phyloP scores from a whole-genome alignment of 2,113 vertebrate genomes.

The Oriolus oriolus region DNA sequence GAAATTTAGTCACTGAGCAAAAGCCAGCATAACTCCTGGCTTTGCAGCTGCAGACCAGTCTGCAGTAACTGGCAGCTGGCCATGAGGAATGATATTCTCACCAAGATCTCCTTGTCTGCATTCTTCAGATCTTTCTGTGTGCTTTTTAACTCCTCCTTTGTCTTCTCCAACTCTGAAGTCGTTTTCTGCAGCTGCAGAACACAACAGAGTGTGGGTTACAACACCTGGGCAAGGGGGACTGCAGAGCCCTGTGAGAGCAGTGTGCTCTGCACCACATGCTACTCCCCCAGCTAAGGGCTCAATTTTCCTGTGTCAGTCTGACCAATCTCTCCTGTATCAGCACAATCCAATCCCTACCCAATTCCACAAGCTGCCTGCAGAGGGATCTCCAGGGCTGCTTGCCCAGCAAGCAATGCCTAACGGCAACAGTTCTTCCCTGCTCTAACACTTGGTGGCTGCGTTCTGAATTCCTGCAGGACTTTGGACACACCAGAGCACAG shows the following conservation, averaged over 20 bases:
- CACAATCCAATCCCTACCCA: not conserved
- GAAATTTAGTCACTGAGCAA: not conserved
- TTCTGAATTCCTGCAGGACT: not conserved
- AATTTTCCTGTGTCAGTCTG: not conserved
- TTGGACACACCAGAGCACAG: not conserved
- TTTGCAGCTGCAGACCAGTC: constrained; percentile 2
- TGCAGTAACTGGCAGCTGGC: not conserved
- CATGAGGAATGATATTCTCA: constrained; percentile 54
- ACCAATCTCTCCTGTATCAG: not conserved
- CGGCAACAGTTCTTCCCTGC: not conserved
- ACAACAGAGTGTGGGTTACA: not conserved
- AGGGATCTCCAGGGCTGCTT: constrained; percentile 44
- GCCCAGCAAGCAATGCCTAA: not conserved
- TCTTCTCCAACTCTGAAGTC: constrained; percentile 70
- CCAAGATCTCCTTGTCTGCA: constrained; percentile 89
- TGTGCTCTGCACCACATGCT: not conserved
- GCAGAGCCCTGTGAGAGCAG: not conserved
- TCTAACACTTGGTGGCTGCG: not conserved
- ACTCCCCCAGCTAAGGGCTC: not conserved
- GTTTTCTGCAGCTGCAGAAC: constrained; percentile 80
- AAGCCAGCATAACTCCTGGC: not conserved
- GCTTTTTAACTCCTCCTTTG: constrained; percentile 81
- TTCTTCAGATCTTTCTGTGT: constrained; percentile 85
- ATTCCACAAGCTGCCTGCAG: constrained; percentile 49
- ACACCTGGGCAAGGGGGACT: not conserved